Evolutionary conservation across 2,888 invertebrate genomes (phyloP), one percentile per base, ranked within the genome.

Genomic region (Oligia latruncula): DNA sequence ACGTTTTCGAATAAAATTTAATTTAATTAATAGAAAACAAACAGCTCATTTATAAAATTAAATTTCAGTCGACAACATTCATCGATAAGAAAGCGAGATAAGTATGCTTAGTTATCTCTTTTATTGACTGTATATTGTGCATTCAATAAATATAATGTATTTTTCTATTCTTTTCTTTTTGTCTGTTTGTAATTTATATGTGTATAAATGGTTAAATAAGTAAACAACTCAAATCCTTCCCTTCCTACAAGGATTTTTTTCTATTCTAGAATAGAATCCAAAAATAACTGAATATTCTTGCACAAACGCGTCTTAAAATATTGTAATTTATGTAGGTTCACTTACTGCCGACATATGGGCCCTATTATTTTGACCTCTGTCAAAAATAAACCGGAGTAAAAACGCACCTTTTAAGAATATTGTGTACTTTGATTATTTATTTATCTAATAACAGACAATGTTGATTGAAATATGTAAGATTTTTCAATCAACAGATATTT

Each of bases 291-390:
- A 74, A 67, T 65, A 77, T 70, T 60, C 35, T 62, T 66, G 43
- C 66, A 79, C 67, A 60, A 77, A 86, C 49, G 70, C 62, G 78
- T 82, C 78, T 79, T 77, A 83, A 91, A 85, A 88, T 89, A 92
- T 91, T 90, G 77, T 90, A 91, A 92, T 92, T 90, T 92, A 92
- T 92, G 91, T 88, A 89, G 92, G 91, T 83, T 87, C 85, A 74
- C 80, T 85, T 83, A 87, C 83, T 77, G 82, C 76, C 82, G 83
- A 83, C 89, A 85, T 87, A 81, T 83, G 87, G 80, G 40, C 75
- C 74, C 86, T 90, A 90, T 91, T 89, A 88, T 89, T 91, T 90
- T 88, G 68, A 29, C 29, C 29, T 29, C 29, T 29, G 29, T 88
- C 80, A 70, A 78, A 78, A 75, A 88, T 87, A 87, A 88, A 88